Conservation (phyloP, 2,888 invertebrate genomes). For the Dicycla oo region DNA sequence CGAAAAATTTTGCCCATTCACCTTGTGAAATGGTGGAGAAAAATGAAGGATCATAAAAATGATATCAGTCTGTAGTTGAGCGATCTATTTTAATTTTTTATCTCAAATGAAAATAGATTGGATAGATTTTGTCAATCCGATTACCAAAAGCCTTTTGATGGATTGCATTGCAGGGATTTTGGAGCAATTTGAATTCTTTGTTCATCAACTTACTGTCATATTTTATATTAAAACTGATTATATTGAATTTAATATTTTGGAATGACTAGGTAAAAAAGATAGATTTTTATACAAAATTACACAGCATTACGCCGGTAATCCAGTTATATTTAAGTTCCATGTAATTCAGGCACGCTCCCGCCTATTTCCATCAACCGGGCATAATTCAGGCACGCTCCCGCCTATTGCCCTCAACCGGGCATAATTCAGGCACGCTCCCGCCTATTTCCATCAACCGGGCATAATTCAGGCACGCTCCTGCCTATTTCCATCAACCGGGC, state of each 20-base stretch:
- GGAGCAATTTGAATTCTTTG: constrained; percentile 28
- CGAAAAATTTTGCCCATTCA: constrained; percentile 21
- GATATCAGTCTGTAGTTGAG: constrained; percentile 21
- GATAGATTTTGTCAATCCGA: constrained; percentile 54
- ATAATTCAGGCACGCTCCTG: not conserved
- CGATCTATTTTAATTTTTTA: constrained; percentile 47
- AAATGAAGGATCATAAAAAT: constrained; percentile 23
- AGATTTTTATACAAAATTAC: too few species aligned
- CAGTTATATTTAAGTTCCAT: too few species aligned
- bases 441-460: not conserved
- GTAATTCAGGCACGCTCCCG: not conserved
- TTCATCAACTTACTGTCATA: constrained; percentile 21
- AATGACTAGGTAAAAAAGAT: constrained; percentile 4
- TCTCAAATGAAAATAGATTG: constrained; percentile 53
- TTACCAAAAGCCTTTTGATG: constrained; percentile 58
- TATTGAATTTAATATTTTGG: constrained; percentile 11
- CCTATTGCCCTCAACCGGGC: not conserved
- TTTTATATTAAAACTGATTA: constrained; percentile 15
- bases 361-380: not conserved
- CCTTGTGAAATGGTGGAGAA: constrained; percentile 14
- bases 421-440: not conserved
- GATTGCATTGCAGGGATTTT: constrained; percentile 46
- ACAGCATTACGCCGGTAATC: not conserved
- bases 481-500: not conserved
- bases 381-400: not conserved